These are phyloP conservation scores for Bradypus variegatus DNA, from an alignment of 2,797 vertebrate genomes.

Conservation along the genomic window DNA sequence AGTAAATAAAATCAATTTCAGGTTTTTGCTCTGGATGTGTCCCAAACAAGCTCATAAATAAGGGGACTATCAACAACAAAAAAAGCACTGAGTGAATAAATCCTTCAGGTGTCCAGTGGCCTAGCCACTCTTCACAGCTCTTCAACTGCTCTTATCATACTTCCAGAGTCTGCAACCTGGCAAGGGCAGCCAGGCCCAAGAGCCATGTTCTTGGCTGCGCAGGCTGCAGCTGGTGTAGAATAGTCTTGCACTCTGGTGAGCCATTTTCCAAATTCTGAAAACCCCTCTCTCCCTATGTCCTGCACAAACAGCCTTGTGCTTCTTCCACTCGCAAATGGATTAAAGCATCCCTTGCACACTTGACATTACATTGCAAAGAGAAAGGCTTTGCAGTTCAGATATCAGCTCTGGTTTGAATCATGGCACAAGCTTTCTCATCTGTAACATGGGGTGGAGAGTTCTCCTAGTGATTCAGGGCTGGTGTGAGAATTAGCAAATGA, in stretches of 20 bases:
- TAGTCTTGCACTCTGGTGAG: too few relatives aligned
- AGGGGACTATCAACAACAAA: neutral
- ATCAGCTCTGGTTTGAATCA: neutral
- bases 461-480: neutral
- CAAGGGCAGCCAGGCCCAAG: neutral
- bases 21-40: neutral
- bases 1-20: conserved; percentile 1
- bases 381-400: neutral
- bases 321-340: neutral
- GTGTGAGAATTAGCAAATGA: neutral
- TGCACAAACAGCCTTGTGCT: neutral
- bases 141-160: neutral
- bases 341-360: neutral
- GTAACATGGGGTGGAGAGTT: neutral
- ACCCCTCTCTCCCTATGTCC: neutral
- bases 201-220: rapidly evolving
- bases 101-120: neutral
- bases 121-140: neutral
- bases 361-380: neutral
- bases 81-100: neutral
- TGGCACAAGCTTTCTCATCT: neutral
- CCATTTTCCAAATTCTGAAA: neutral
- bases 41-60: neutral
- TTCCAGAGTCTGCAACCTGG: neutral
- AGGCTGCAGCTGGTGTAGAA: neutral